Conservation (phyloP, 2,797 vertebrate species). For the Macropus fuliginosus region DNA sequence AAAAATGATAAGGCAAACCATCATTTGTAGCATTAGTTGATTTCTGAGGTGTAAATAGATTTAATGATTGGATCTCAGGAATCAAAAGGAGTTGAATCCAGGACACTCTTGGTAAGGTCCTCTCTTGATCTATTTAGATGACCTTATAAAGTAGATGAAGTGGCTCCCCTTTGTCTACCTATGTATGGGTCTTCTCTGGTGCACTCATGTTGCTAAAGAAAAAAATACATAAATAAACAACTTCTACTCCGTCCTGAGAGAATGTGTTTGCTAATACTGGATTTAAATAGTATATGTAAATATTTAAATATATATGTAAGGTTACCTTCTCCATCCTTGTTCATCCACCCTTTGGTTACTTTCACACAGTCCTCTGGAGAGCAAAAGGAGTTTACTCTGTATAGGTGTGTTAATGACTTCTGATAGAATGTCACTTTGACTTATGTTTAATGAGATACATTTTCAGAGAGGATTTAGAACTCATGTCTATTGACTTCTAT, state of each 20-base stretch:
- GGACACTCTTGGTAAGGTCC: background rate
- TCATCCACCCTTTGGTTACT: background rate
- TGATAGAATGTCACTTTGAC: background rate
- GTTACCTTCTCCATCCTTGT: background rate
- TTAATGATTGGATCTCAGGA: background rate
- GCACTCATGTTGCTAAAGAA: background rate
- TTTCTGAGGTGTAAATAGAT: background rate
- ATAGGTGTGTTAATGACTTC: background rate
- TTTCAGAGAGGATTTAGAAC: background rate
- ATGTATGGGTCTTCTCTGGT: background rate
- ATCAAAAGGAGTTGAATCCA: background rate
- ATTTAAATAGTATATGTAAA: background rate
- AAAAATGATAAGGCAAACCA: background rate
- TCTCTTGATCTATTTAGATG: background rate
- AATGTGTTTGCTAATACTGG: background rate
- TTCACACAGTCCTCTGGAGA: background rate
- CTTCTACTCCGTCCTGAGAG: background rate
- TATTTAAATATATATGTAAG: background rate
- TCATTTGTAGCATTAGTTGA: background rate
- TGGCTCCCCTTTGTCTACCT: background rate
- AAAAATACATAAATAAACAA: background rate
- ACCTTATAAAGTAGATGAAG: background rate
- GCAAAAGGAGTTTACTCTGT: background rate
- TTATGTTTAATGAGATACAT: background rate
- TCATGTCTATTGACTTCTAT: background rate